These are phyloP conservation scores for Zaprionus bogoriensis DNA, from an alignment of 2,888 invertebrate genomes.

Conservation along the genomic window DNA sequence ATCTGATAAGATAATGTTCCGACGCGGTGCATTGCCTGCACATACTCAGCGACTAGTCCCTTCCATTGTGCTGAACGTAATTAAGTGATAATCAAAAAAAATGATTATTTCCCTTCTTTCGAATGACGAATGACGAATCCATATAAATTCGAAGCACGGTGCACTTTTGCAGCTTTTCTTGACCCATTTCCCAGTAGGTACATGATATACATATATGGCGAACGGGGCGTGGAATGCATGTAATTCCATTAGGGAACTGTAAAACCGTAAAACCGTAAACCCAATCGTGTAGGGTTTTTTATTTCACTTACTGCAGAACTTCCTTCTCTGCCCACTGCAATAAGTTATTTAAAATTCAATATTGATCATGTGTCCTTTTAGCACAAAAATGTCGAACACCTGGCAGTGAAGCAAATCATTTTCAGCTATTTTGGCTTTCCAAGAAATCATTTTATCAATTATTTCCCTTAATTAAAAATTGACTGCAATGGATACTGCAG, in stretches of 20 bases:
- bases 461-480: too few species aligned
- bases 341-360: too few species aligned
- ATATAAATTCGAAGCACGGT: constrained; percentile 25
- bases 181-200: constrained; percentile 16
- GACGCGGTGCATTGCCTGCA: background rate
- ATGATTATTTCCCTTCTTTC: background rate
- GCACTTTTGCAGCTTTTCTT: constrained; percentile 39
- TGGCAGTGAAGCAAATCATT: too few species aligned
- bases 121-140: constrained; percentile 13
- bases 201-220: too few species aligned
- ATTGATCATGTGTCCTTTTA: too few species aligned
- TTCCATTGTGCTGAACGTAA: background rate
- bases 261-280: background rate
- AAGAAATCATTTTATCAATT: too few species aligned
- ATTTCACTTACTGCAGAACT: too few species aligned
- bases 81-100: background rate
- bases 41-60: background rate
- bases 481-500: too few species aligned
- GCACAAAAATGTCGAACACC: too few species aligned
- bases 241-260: background rate
- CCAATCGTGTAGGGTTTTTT: background rate
- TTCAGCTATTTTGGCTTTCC: too few species aligned
- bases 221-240: background rate
- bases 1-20: background rate
- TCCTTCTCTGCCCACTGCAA: too few species aligned